A percentile compares a stretch with the other conserved stretches of the same genome.
Evolutionary conservation across 2,113 vertebrate species (phyloP).

Genomic region (Salvelinus namaycush): DNA sequence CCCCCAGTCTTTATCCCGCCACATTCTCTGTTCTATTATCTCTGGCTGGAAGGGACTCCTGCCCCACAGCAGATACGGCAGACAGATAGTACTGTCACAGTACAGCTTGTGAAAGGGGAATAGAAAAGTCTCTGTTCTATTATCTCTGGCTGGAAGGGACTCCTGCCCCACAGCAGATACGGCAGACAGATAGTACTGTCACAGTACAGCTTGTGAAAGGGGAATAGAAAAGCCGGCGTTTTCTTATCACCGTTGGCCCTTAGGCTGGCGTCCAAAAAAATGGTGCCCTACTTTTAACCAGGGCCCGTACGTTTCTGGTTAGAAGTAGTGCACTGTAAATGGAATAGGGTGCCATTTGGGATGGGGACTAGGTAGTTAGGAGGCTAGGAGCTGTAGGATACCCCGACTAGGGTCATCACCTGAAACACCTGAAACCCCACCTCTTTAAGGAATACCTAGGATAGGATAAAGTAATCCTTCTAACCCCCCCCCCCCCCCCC

Average conservation of each 20-base stretch:
- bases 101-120: conserved; percentile 13
- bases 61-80: conserved; percentile 65
- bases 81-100: conserved; percentile 49
- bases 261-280: conserved; percentile 18
- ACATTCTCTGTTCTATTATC: conserved; percentile 44
- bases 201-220: conserved; percentile 38
- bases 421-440: too few relatives aligned
- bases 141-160: conserved; percentile 44
- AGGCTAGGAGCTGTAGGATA: too few relatives aligned
- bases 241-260: conserved; percentile 52
- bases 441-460: too few relatives aligned
- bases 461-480: too few relatives aligned
- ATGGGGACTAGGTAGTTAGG: too few relatives aligned
- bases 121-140: conserved; percentile 33
- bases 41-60: conserved; percentile 47
- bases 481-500: too few relatives aligned
- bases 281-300: too few relatives aligned
- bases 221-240: conserved; percentile 27
- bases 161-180: conserved; percentile 68
- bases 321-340: too few relatives aligned
- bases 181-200: neutral
- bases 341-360: too few relatives aligned
- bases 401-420: too few relatives aligned
- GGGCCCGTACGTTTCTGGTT: too few relatives aligned
- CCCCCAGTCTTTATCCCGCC: conserved; percentile 21